Base-by-base conservation (phyloP, 1,140 invertebrate genomes). In the Panonychus citri region DNA sequence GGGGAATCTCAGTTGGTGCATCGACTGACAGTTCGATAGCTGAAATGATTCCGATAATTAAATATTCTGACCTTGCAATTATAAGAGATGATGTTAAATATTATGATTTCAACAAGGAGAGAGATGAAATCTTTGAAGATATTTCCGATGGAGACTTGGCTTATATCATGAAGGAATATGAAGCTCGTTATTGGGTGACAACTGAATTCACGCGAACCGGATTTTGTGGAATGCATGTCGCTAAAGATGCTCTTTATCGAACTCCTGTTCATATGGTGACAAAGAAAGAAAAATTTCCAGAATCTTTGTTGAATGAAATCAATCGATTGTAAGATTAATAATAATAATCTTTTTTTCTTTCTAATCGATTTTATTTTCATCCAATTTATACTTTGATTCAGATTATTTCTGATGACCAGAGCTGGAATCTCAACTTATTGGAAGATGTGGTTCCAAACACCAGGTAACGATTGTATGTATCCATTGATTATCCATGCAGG, bases 381-480 rank as follows among this genome's bases (percentile, higher is more conserved):
- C 15, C 19, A 7, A 21, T 46, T 46, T 17, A n/a, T 43, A 7
- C n/a, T 37, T 13, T 12, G 34, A 21, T 53, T 19, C 28, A 53
- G 52, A 37, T 37, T 53, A 4, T 17, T 12, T 17, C 2, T 37
- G 3, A 15, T 34, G 13, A 25, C 28, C 7, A 1, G 52, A 39
- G n/a, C 52, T 12, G 52, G 52, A 37, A 39, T 53, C n/a, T 7
- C 34, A 12, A 19, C 19, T 30, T 53, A 53, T 65, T 91, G 86
- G 85, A 73, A 82, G 53, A 65, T 72, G 3, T 76, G 80, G 39
- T 81, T 81, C 66, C 72, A 85, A 64, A 84, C 85, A 1, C 76
- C 76, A 59, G 80, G 79, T 58, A 81, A 90, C 68, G 77, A 79
- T 55, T 90, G 87, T 65, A 83, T 77, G 71, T 77, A 76, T 62